phyloP scores from a whole-genome alignment of 1,140 invertebrate genomes.

The Steinernema feltiae region DNA sequence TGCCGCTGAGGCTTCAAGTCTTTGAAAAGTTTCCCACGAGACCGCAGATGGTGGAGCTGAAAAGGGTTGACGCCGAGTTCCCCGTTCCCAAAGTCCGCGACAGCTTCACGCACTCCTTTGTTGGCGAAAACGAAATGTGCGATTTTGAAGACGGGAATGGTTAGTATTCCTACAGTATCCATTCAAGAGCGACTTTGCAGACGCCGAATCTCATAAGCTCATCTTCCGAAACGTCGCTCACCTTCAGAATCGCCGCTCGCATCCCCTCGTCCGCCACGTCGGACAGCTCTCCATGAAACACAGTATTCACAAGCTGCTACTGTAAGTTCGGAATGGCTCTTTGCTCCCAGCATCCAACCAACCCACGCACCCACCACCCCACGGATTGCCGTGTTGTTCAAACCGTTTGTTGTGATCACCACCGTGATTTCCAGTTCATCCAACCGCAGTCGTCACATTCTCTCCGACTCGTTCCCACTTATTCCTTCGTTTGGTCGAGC shows the following conservation, averaged over 20 bases:
- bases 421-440: background rate
- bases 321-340: slow-evolving; percentile 33
- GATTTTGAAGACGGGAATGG: background rate
- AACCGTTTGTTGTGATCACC: slow-evolving; percentile 5
- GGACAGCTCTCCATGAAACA: slow-evolving; percentile 44
- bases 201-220: slow-evolving; percentile 17
- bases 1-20: slow-evolving; percentile 88
- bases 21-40: slow-evolving; percentile 99
- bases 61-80: slow-evolving; percentile 91
- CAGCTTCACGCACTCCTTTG: slow-evolving; percentile 96
- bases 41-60: slow-evolving; percentile 92
- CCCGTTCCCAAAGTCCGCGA: slow-evolving; percentile 90
- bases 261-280: slow-evolving; percentile 38
- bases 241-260: background rate
- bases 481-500: background rate
- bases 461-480: slow-evolving; percentile 6
- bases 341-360: background rate
- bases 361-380: background rate
- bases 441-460: slow-evolving; percentile 5
- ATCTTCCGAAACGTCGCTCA: slow-evolving; percentile 12
- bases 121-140: slow-evolving; percentile 62
- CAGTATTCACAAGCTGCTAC: slow-evolving; percentile 36
- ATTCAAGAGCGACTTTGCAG: background rate
- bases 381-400: slow-evolving; percentile 5
- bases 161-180: background rate